Base-by-base conservation (phyloP, 2,113 vertebrate genomes). In the Reinhardtius hippoglossoides region DNA sequence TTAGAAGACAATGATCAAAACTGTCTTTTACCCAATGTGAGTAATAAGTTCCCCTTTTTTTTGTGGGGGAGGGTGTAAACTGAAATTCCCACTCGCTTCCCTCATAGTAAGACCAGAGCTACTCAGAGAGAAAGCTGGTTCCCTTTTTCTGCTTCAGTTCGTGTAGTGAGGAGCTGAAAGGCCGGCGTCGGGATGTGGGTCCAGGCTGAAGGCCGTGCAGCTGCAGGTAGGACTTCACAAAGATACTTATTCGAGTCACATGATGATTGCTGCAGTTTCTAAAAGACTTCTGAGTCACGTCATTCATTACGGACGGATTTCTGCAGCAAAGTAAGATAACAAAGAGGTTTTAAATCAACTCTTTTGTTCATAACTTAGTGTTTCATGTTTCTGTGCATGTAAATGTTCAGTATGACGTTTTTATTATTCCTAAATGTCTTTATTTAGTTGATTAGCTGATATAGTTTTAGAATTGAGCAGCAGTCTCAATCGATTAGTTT, bases 111-210 rank as follows among this genome's bases (percentile, higher is more conserved):
- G 21, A 20, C 0, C 3, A 18, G 50, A 59, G 69, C 37, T 64
- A 21, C 52, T 55, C 14, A 9, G 8, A 57, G 52, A 65, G 56
- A 78, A 62, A 57, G 52, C 55, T 65, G 37, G 16, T 13, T 42
- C 40, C 40, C 40, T 12, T 52, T 74, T 58, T 64, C 46, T 35
- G 13, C 2, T 63, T 21, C 40, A 15, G 61, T 52, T 26, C 14
- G 60, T 54, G 65, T 48, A 9, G 1, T 6, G 14, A 56, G 24
- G 14, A 5, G 24, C n/a, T 21, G 48, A 68, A 31, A 2, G 12
- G 26, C 54, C 12, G 63, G 8, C 5, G 5, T 20, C 64, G 76
- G 12, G 18, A 93, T 94, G 92, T 92, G 86, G 91, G 26, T 40
- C 3, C 78, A 82, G 55, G 80, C 3, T 18, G 83, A 82, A 52